Conservation (phyloP, 1,140 invertebrate species). For the Neodiprion virginianus region DNA sequence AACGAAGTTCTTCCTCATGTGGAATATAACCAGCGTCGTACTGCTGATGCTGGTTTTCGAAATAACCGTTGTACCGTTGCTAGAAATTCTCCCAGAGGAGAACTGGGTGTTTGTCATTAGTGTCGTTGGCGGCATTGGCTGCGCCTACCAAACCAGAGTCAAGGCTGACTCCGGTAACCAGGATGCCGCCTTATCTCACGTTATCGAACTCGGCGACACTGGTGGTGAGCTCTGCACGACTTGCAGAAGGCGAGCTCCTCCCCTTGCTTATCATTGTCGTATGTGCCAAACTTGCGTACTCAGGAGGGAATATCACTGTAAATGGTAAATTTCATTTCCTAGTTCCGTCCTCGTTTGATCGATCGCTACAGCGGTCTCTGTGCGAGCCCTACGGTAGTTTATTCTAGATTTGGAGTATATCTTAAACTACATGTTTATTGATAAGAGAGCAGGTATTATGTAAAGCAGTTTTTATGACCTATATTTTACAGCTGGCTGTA, state of each 20-base stretch:
- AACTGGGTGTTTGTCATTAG: slow-evolving; percentile 69
- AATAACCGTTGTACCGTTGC: slow-evolving; percentile 65
- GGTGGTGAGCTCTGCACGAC: slow-evolving; percentile 52
- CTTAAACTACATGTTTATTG: too few relatives aligned
- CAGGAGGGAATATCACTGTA: slow-evolving; percentile 57
- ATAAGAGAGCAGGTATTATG: neutral
- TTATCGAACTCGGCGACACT: slow-evolving; percentile 53
- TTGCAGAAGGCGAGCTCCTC: slow-evolving; percentile 49
- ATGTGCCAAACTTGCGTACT: slow-evolving; percentile 55
- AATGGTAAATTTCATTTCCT: slow-evolving; percentile 45
- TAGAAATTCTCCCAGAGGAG: slow-evolving; percentile 73
- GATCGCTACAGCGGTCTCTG: neutral
- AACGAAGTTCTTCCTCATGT: slow-evolving; percentile 73
- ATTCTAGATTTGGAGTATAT: too few relatives aligned
- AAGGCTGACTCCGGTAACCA: slow-evolving; percentile 54
- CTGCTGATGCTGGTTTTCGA: slow-evolving; percentile 73
- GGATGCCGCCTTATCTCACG: slow-evolving; percentile 38
- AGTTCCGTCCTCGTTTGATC: neutral
- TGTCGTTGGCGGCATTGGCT: slow-evolving; percentile 64
- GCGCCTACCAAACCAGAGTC: slow-evolving; percentile 66
- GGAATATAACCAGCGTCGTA: slow-evolving; percentile 70
- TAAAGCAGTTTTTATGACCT: too few relatives aligned
- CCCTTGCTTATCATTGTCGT: slow-evolving; percentile 52
- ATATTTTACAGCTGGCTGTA: too few relatives aligned
- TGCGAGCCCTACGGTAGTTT: too few relatives aligned